Evolutionary conservation across 2,797 vertebrate species (phyloP), one percentile per base, ranked within the genome.

Genomic region (Periophthalmus magnuspinnatus): DNA sequence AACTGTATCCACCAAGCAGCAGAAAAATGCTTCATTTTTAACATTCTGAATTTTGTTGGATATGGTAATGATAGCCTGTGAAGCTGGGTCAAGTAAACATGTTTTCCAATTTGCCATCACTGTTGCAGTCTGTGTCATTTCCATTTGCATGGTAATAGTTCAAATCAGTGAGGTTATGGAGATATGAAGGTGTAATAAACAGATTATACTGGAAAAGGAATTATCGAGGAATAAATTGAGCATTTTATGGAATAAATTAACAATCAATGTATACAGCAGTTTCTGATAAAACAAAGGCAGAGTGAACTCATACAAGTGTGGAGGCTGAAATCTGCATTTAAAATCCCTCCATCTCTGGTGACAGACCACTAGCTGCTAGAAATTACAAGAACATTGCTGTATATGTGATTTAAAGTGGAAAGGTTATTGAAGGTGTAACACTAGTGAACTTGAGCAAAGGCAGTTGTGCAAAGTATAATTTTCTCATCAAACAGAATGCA

Each of bases 121-220:
- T 50, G 33, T 71, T 71, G 69, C 68, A 62, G 66, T 66, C 47
- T 83, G 68, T 76, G 68, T 75, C 70, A 82, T 77, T 81, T 81
- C 63, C 78, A 70, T 82, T 82, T 83, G 74, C 71, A 79, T 82
- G 45, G 69, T 84, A 78, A 85, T 81, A 73, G 72, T 80, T 79
- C 13, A 41, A 80, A 57, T 84, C 76, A 74, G 66, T 68, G 57
- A 52, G 69, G 70, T 38, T 82, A 63, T 71, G 70, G 65, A 36
- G 55, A 65, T 32, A 65, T n/a, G 73, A 71, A 61, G 47, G 48
- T 32, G 68, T 69, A 65, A 67, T 71, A 52, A 74, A 76, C 54
- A 78, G 74, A 33, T 70, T 71, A 74, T 74, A 33, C 48, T 52
- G 55, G 79, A 79, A 57, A 79, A 80, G 70, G 22, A 56, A 58